phyloP scores from a whole-genome alignment of 2,797 vertebrate genomes.

The Brachyrhaphis roseni region DNA sequence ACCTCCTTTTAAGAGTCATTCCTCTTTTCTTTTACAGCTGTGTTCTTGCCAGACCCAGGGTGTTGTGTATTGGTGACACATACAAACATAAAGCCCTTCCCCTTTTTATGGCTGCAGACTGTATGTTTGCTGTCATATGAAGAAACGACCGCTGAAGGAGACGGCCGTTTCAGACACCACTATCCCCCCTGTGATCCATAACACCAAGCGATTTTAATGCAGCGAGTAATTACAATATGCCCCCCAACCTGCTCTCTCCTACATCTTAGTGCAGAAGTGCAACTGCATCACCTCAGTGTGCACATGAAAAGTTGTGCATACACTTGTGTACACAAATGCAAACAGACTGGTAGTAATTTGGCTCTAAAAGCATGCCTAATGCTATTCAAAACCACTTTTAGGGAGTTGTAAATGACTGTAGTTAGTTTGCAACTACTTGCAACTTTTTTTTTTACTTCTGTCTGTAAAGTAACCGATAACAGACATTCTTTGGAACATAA shows the following conservation, averaged over 20 bases:
- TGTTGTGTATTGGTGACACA: not conserved
- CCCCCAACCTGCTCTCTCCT: constrained; percentile 41
- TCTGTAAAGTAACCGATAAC: constrained; percentile 11
- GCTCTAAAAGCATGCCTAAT: constrained; percentile 13
- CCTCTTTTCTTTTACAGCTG: constrained; percentile 31
- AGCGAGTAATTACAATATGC: constrained; percentile 75
- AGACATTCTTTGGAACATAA: not conserved
- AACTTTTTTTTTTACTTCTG: not conserved
- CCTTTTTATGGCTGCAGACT: constrained; percentile 23
- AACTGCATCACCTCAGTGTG: constrained; percentile 3
- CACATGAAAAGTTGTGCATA: constrained; percentile 1
- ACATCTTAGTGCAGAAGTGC: constrained; percentile 15
- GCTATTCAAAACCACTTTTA: constrained; percentile 18
- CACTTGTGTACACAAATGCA: not conserved
- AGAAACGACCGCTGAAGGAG: constrained; percentile 37
- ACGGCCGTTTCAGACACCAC: constrained; percentile 48
- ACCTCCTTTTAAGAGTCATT: constrained; percentile 29
- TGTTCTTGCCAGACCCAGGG: constrained; percentile 6
- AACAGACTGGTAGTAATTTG: constrained; percentile 24
- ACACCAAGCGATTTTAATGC: constrained; percentile 69
- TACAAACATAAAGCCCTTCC: not conserved
- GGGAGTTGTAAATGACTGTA: constrained; percentile 16
- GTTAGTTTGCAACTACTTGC: not conserved
- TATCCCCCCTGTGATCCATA: constrained; percentile 63
- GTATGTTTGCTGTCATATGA: constrained; percentile 42